phyloP scores from a whole-genome alignment of 2,797 vertebrate species.

The Coregonus ussuriensis region DNA sequence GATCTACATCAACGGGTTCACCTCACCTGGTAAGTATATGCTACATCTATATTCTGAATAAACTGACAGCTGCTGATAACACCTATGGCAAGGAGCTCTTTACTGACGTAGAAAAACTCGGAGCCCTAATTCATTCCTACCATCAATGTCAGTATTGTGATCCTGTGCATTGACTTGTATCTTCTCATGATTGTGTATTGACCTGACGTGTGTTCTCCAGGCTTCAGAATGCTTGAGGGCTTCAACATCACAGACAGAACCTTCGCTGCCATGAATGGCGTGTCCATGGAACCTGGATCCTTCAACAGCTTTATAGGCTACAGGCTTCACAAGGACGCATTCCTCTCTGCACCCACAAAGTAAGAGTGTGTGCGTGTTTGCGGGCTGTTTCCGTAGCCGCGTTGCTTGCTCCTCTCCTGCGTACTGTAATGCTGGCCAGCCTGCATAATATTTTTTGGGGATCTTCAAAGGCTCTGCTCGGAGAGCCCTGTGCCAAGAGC shows the following conservation, averaged over 20 bases:
- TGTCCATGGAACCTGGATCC: conserved; percentile 94
- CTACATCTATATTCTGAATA: background rate
- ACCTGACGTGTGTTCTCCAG: conserved; percentile 63
- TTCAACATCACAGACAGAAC: conserved; percentile 95
- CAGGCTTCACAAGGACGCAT: conserved; percentile 92
- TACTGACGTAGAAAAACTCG: too few species aligned
- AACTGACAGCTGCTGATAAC: conserved; percentile 21
- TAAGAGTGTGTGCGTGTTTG: conserved; percentile 53
- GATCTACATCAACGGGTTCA: conserved; percentile 97
- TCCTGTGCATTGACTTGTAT: background rate
- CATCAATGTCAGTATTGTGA: too few species aligned
- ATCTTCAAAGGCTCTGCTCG: conserved; percentile 41
- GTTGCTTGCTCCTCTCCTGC: conserved; percentile 25
- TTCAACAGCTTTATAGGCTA: conserved; percentile 93
- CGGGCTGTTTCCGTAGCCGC: background rate
- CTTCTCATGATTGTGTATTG: background rate
- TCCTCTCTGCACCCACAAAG: conserved; percentile 90
- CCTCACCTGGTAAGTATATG: conserved; percentile 93
- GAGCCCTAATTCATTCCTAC: too few species aligned
- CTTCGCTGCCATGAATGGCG: conserved; percentile 88
- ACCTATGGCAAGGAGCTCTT: background rate
- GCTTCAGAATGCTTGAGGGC: conserved; percentile 96
- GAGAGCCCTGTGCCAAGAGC: conserved; percentile 34
- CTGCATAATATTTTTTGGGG: conserved; percentile 57
- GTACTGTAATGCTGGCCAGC: conserved; percentile 39